Percentiles rank a stretch among this genome's conserved stretches.
These are phyloP conservation scores for Heliconius hortense DNA, from an alignment of 2,888 invertebrate genomes.

Conservation along the genomic window DNA sequence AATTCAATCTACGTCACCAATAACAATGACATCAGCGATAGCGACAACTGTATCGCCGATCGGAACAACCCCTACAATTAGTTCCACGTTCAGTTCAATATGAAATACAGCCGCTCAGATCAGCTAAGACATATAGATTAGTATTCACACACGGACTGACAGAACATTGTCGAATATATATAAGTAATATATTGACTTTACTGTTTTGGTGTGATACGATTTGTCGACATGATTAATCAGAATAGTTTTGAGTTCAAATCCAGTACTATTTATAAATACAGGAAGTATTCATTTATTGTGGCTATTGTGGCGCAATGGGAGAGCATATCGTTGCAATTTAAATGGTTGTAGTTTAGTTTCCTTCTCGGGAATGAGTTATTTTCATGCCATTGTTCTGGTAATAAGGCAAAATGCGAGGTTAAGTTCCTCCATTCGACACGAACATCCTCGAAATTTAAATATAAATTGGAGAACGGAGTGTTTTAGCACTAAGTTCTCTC, in stretches of 20 bases:
- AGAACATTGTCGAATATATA: neutral
- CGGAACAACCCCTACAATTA: slow-evolving; percentile 65
- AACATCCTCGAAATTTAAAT: neutral
- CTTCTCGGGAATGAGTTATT: neutral
- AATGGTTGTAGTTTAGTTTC: too few species aligned
- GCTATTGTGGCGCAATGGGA: too few species aligned
- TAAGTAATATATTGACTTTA: neutral
- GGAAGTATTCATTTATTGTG: too few species aligned
- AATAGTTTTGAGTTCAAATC: neutral
- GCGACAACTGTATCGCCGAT: slow-evolving; percentile 67
- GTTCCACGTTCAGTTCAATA: slow-evolving; percentile 68
- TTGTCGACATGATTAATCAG: neutral
- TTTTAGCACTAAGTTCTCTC: too few species aligned
- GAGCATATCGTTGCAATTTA: too few species aligned
- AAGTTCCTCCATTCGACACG: neutral
- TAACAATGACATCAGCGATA: slow-evolving; percentile 52
- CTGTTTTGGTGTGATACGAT: neutral
- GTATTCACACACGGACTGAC: slow-evolving; percentile 54
- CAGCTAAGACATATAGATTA: slow-evolving; percentile 76
- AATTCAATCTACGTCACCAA: slow-evolving; percentile 35
- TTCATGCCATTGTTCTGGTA: neutral
- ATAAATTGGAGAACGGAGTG: too few species aligned
- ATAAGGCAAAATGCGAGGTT: neutral
- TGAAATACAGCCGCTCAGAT: slow-evolving; percentile 73
- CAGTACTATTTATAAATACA: neutral